These are phyloP conservation scores for Argyrosomus regius DNA, from an alignment of 2,797 vertebrate species.

Conservation along the genomic window DNA sequence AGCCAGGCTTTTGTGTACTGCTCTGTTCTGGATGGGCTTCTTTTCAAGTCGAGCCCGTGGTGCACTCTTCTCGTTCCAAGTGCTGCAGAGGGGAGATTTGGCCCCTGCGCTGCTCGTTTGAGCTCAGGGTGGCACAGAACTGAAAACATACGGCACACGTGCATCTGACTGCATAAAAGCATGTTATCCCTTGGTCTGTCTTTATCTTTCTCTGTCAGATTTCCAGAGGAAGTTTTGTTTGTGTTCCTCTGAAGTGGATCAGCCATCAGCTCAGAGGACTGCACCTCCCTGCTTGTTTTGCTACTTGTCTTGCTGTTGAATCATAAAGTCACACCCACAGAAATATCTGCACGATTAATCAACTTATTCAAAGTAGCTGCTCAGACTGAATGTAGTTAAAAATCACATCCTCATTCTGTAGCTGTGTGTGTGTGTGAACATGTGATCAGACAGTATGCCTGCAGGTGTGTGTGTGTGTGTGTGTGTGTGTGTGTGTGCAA, in stretches of 20 bases:
- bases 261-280: background rate
- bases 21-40: constrained; percentile 64
- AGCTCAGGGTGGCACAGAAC: background rate
- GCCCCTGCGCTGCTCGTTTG: constrained; percentile 5
- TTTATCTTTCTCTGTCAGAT: constrained; percentile 31
- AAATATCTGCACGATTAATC: constrained; percentile 23
- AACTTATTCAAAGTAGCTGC: background rate
- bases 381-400: background rate
- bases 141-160: background rate
- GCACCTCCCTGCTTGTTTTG: background rate
- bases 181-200: background rate
- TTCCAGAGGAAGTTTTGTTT: constrained; percentile 44
- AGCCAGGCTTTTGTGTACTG: constrained; percentile 77
- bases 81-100: constrained; percentile 33
- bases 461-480: constrained; percentile 43
- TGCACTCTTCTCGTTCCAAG: constrained; percentile 52
- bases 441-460: constrained; percentile 11
- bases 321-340: background rate
- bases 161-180: constrained; percentile 15
- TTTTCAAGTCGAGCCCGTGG: constrained; percentile 61
- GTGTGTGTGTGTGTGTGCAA: constrained; percentile 13
- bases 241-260: constrained; percentile 5
- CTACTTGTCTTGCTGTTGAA: constrained; percentile 8
- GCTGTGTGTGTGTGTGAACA: background rate
- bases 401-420: background rate